These are phyloP conservation scores for Epinotia nisella DNA, from an alignment of 2,888 invertebrate species.

Conservation along the genomic window DNA sequence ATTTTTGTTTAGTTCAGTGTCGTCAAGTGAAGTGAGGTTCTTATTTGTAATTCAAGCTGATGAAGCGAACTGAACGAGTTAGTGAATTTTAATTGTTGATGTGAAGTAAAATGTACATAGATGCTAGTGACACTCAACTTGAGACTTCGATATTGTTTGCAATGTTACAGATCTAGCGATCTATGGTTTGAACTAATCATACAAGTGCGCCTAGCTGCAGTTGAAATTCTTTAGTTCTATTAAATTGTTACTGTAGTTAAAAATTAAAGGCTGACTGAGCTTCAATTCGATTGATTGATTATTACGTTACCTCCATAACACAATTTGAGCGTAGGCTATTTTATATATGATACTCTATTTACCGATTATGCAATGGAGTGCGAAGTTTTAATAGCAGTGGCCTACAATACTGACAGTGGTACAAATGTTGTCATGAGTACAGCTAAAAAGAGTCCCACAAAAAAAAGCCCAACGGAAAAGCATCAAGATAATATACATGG, in stretches of 20 bases:
- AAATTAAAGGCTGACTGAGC: not conserved
- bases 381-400: conserved; percentile 40
- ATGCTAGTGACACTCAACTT: conserved; percentile 1
- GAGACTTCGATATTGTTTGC: conserved; percentile 17
- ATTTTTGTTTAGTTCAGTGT: not conserved
- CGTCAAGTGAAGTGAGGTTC: not conserved
- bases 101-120: conserved; percentile 4
- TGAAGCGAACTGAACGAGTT: not conserved
- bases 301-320: no score
- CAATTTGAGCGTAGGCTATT: no score
- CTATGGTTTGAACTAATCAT: conserved; percentile 12
- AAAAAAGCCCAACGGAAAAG: not conserved
- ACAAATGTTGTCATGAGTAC: conserved; percentile 47
- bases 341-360: no score
- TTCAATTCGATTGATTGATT: not conserved
- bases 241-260: not conserved
- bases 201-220: not conserved
- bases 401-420: conserved; percentile 29
- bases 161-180: conserved; percentile 1
- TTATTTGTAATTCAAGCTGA: not conserved
- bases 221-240: not conserved
- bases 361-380: conserved; percentile 48
- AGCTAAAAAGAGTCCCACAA: conserved; percentile 62
- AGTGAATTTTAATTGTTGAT: not conserved
- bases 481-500: not conserved